phyloP scores from a whole-genome alignment of 2,888 invertebrate genomes.

The Cheiracanthium punctorium region DNA sequence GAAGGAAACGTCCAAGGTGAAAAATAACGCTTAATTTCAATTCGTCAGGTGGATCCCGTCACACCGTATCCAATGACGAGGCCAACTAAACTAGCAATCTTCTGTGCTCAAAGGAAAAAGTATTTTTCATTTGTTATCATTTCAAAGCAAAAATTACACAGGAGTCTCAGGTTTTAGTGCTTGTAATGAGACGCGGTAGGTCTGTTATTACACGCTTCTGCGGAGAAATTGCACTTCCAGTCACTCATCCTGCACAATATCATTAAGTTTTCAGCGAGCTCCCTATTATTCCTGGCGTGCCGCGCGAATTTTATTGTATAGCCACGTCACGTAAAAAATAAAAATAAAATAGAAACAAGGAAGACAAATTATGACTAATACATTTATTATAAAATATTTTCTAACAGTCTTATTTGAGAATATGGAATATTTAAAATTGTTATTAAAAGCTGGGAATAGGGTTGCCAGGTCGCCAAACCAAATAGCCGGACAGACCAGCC shows the following conservation, averaged over 20 bases:
- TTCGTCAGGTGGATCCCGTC: background rate
- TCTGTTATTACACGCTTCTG: background rate
- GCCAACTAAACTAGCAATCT: background rate
- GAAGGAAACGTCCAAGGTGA: too few relatives aligned
- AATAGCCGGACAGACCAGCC: too few relatives aligned
- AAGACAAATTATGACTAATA: too few relatives aligned
- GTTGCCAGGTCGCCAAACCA: too few relatives aligned
- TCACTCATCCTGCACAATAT: conserved; percentile 15
- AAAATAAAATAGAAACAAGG: too few relatives aligned
- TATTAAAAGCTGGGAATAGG: too few relatives aligned
- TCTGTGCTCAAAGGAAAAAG: background rate
- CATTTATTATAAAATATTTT: too few relatives aligned
- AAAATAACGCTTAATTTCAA: background rate
- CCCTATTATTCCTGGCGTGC: conserved; percentile 5
- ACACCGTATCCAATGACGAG: background rate
- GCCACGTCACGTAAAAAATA: too few relatives aligned
- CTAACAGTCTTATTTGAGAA: too few relatives aligned
- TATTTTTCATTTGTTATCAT: conserved; percentile 4
- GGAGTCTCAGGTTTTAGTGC: background rate
- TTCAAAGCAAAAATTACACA: background rate
- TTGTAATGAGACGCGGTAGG: background rate
- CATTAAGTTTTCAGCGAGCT: conserved; percentile 39
- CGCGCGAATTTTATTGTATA: too few relatives aligned
- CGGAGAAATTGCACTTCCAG: background rate
- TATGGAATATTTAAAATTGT: too few relatives aligned